These are phyloP conservation scores for Rhinopomastus cyanomelas DNA, from an alignment of 2,113 vertebrate species.

Conservation along the genomic window DNA sequence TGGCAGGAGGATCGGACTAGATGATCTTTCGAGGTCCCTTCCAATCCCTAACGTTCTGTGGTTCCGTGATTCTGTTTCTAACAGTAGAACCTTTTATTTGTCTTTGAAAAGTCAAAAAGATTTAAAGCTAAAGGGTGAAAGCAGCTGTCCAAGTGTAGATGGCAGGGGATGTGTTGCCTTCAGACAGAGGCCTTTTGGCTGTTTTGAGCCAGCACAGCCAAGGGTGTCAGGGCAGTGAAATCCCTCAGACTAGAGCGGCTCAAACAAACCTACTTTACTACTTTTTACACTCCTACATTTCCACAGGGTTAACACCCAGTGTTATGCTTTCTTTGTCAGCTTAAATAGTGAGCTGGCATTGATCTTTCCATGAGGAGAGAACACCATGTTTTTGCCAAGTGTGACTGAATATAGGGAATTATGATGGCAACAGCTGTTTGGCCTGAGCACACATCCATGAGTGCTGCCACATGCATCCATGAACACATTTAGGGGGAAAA, in stretches of 20 bases:
- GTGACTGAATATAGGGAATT: constrained; percentile 15
- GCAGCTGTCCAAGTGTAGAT: neutral
- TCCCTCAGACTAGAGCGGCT: neutral
- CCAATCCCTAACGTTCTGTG: too few relatives aligned
- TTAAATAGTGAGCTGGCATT: neutral
- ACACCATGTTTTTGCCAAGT: neutral
- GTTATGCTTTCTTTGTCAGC: neutral
- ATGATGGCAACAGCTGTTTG: neutral
- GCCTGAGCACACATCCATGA: neutral
- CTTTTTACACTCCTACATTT: neutral
- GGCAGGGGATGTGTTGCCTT: neutral
- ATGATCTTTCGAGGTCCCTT: too few relatives aligned
- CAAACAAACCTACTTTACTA: neutral
- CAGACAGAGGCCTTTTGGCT: neutral
- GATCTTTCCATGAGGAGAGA: neutral
- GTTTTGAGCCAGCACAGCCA: neutral
- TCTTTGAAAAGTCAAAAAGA: neutral
- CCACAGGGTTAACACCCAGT: neutral
- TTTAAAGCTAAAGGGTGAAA: neutral
- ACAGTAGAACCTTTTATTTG: neutral
- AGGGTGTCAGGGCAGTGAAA: neutral
- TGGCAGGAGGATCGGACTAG: too few relatives aligned
- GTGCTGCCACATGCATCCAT: neutral
- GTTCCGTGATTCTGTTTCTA: too few relatives aligned
- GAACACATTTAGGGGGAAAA: neutral